Base-by-base conservation (phyloP, 2,888 invertebrate species). In the Dynastes grantii region DNA sequence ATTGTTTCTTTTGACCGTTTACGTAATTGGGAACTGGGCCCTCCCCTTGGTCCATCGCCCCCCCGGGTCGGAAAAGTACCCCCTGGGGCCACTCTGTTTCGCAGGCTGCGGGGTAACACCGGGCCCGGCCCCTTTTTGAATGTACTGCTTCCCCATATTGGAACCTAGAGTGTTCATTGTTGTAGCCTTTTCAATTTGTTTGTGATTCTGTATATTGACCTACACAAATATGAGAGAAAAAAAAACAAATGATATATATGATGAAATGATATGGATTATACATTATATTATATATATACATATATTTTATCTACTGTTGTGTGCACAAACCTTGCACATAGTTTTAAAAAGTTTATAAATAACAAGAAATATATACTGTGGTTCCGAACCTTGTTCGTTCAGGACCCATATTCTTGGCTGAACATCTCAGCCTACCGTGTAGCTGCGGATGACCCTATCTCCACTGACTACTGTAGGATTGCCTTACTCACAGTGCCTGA, bases 401-500 rank as follows among this genome's bases (percentile, higher is more conserved):
- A 83, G 83, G 84, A 83, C 84, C 84, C 84, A 45, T 53, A 53
- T 61, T 73, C 73, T 51, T 65, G 73, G 79, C 78, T 63, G 64
- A 68, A 71, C 61, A 80, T 78, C 82, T 85, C 76, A 45, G 76
- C 84, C 86, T 84, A 85, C 85, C 84, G 85, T 84, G 82, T 83
- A 84, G 83, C 83, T 83, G 84, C 86, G 88, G 88, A 88, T 84
- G 86, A 88, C 88, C 89, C 88, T 88, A 87, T 89, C 89, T 91
- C 91, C 91, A 92, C 92, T 90, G 90, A 89, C 92, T 93, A 93
- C 92, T 94, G 94, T 94, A 94, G 94, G 87, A 89, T 91, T 94
- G 94, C 94, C 94, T 94, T 94, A 94, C 92, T 93, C 93, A 93
- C 94, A 94, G 94, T 94, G 94, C 94, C 94, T 94, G 88, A 89